Conservation (phyloP, 2,797 vertebrate genomes). For the Sylvilagus floridanus region DNA sequence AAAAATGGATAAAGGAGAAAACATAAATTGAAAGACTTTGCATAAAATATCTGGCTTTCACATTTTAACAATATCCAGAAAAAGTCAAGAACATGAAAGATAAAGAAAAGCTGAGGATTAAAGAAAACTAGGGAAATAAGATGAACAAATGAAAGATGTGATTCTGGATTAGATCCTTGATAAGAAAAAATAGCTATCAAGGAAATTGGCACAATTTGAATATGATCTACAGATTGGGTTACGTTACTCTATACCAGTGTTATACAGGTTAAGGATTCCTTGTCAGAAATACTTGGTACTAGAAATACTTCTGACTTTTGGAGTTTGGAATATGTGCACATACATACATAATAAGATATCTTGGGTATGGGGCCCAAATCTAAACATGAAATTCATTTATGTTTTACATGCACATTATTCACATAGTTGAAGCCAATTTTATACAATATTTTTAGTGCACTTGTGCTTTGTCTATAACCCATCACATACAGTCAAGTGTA, state of each 20-base stretch:
- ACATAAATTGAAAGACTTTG: not conserved
- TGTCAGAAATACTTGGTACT: no score
- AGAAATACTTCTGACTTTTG: no score
- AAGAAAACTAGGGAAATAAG: conserved; percentile 32
- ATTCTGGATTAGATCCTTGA: conserved; percentile 18
- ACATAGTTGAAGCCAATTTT: no score
- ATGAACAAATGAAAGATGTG: not conserved
- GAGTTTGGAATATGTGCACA: no score
- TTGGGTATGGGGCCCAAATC: no score
- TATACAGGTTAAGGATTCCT: not conserved
- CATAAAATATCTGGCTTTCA: conserved; percentile 22
- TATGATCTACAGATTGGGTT: not conserved
- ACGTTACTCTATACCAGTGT: not conserved
- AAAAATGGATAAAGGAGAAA: not conserved
- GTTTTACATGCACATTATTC: no score
- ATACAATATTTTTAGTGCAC: no score
- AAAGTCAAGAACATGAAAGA: not conserved
- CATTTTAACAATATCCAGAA: not conserved
- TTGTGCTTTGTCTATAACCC: no score
- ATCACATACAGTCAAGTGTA: no score
- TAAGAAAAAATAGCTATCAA: conserved; percentile 52
- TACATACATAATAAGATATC: no score
- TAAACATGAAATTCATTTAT: no score
- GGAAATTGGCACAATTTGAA: conserved; percentile 14
- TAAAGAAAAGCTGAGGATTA: not conserved